These are phyloP conservation scores for Drosophila anomelani DNA, from an alignment of 2,888 invertebrate species.

Conservation along the genomic window DNA sequence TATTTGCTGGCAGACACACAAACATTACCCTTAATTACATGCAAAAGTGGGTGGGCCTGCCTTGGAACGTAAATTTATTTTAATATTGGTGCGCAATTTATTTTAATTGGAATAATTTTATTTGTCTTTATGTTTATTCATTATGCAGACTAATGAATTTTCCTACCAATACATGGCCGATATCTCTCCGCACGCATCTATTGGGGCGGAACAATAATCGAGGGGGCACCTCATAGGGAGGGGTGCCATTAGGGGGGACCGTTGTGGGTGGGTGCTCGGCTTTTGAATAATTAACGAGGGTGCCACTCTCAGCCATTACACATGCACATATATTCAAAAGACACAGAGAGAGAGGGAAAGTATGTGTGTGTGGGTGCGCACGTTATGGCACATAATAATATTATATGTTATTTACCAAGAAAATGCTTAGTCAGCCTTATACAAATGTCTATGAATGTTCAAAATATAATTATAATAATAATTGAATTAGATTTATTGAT, in stretches of 20 bases:
- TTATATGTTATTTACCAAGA: slow-evolving; percentile 81
- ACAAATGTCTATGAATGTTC: slow-evolving; percentile 81
- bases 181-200: slow-evolving; percentile 65
- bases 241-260: slow-evolving; percentile 62
- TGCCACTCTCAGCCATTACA: slow-evolving; percentile 68
- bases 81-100: slow-evolving; percentile 81
- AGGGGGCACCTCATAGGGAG: slow-evolving; percentile 1
- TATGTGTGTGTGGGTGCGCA: slow-evolving; percentile 45
- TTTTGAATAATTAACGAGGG: slow-evolving; percentile 79
- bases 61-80: slow-evolving; percentile 70
- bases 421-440: slow-evolving; percentile 81
- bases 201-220: slow-evolving; percentile 35
- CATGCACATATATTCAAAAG: slow-evolving; percentile 34
- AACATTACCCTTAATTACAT: slow-evolving; percentile 66
- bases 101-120: slow-evolving; percentile 82
- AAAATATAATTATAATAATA: slow-evolving; percentile 82
- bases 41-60: slow-evolving; percentile 36
- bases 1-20: slow-evolving; percentile 31
- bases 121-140: slow-evolving; percentile 82
- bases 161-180: slow-evolving; percentile 53
- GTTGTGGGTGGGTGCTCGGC: slow-evolving; percentile 72
- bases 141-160: slow-evolving; percentile 81
- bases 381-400: slow-evolving; percentile 74
- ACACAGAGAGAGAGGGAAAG: neutral
- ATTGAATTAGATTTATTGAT: slow-evolving; percentile 81